Percentiles rank a stretch among this genome's conserved stretches.
Evolutionary conservation across 2,797 vertebrate species (phyloP).

Genomic region (Crypturellus tataupa): DNA sequence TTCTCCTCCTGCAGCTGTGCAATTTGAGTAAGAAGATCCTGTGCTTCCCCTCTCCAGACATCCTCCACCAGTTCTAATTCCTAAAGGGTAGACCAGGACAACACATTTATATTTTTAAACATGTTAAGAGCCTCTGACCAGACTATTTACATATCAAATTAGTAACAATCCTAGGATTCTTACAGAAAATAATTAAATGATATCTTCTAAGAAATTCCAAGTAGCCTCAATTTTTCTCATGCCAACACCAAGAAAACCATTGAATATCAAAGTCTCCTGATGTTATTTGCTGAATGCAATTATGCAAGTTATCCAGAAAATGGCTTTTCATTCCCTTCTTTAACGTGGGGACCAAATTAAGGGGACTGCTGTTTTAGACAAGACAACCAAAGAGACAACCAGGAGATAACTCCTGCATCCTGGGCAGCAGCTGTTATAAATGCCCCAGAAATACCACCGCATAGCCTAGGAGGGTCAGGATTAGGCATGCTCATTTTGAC

Average conservation of each 20-base stretch:
- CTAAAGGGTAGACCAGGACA: conserved; percentile 73
- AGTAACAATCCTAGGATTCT: background rate
- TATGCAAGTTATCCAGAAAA: background rate
- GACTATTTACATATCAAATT: background rate
- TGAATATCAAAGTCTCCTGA: background rate
- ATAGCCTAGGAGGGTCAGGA: background rate
- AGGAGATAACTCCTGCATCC: background rate
- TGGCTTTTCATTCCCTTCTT: background rate
- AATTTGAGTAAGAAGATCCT: conserved; percentile 91
- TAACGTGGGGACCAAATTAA: background rate
- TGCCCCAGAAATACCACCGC: background rate
- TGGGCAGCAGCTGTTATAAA: background rate
- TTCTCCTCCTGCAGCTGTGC: conserved; percentile 92
- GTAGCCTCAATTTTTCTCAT: background rate
- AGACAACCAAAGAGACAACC: background rate
- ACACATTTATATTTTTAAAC: conserved; percentile 7
- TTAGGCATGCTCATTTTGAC: background rate
- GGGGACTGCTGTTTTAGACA: background rate
- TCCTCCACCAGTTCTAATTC: conserved; percentile 94
- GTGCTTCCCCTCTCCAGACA: conserved; percentile 91
- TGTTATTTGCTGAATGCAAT: background rate
- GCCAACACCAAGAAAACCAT: background rate
- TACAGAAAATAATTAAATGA: background rate
- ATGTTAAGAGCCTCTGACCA: background rate
- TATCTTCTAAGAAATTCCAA: background rate